These are phyloP conservation scores for Drosophila nr. fundita DNA, from an alignment of 2,888 invertebrate species.

Conservation along the genomic window DNA sequence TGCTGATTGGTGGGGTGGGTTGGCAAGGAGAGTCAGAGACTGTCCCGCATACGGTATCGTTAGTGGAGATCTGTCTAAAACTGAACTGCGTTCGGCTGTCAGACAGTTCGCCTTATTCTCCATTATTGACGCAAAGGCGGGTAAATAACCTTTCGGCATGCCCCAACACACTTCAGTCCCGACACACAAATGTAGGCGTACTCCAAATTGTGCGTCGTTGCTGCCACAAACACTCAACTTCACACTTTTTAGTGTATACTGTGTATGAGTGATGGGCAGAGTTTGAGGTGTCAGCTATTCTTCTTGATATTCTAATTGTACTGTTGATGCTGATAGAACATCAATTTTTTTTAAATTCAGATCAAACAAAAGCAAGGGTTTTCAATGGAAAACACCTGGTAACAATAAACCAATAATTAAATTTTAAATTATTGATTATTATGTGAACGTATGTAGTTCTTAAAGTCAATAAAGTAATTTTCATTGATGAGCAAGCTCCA, in stretches of 20 bases:
- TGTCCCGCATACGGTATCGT: slow-evolving; percentile 68
- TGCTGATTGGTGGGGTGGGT: neutral
- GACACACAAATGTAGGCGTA: slow-evolving; percentile 42
- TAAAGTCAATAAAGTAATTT: neutral
- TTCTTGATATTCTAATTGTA: slow-evolving; percentile 2
- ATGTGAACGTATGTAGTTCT: neutral
- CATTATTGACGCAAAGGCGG: slow-evolving; percentile 72
- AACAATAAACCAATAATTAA: neutral
- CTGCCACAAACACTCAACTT: slow-evolving; percentile 24
- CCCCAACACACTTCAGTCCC: slow-evolving; percentile 38
- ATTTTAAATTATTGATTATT: neutral
- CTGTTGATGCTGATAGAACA: slow-evolving; percentile 7
- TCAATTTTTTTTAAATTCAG: neutral
- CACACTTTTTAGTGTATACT: slow-evolving; percentile 18
- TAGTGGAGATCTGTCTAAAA: slow-evolving; percentile 68
- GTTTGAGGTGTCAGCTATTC: slow-evolving; percentile 29
- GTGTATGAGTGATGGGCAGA: slow-evolving; percentile 45
- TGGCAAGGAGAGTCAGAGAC: neutral
- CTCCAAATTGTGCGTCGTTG: slow-evolving; percentile 24
- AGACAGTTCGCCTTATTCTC: slow-evolving; percentile 36
- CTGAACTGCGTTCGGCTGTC: slow-evolving; percentile 36
- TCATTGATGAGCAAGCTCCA: neutral
- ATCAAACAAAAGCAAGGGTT: neutral
- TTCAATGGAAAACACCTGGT: neutral
- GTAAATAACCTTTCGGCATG: slow-evolving; percentile 73